Evolutionary conservation across 2,888 invertebrate species (phyloP), one percentile per base, ranked within the genome.

Genomic region (Hedychridium roseum): DNA sequence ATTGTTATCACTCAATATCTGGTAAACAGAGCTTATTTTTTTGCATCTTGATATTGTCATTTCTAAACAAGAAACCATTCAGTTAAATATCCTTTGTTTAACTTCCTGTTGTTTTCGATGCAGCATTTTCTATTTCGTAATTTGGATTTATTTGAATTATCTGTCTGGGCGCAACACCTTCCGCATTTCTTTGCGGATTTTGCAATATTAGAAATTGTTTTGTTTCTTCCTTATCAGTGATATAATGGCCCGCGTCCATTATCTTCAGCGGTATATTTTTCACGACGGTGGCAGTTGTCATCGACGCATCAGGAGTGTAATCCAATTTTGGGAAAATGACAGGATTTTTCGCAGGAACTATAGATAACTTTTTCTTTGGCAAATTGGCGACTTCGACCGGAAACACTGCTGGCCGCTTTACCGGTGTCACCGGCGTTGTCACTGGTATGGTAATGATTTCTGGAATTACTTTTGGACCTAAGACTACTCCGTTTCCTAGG

Each of bases 261-360:
- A 75, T 60, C 23, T 65, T 68, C n/a, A 75, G 30, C 1, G 74
- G 68, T 27, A 70, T 42, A 15, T 63, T 50, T 35, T 65, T 68
- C 9, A 72, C 56, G 2, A 64, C 20, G 2, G 63, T 52, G 1
- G 57, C 44, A 12, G 42, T 56, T 1, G 58, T 41, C 14, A 62
- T 47, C 3, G 53, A 37, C 1, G 56, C 31, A 15, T 40, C 55
- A 11, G 54, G 39, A 12, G 28, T 51, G 6, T 46, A 43, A n/a
- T 62, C 60, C 12, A 54, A 28, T 41, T 69, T 75, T 1, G 73
- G 74, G n/a, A 75, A 60, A 21, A 76, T 74, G 1, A 67, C 43
- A 0, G 70, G 60, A 43, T 64, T 66, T 39, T 68, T 73, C 15
- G 50, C 6, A 2, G 60, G 11, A 2, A 57, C 7, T n/a, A 54